These are phyloP conservation scores for Drosophila sturtevanti DNA, from an alignment of 1,140 invertebrate species.

Conservation along the genomic window DNA sequence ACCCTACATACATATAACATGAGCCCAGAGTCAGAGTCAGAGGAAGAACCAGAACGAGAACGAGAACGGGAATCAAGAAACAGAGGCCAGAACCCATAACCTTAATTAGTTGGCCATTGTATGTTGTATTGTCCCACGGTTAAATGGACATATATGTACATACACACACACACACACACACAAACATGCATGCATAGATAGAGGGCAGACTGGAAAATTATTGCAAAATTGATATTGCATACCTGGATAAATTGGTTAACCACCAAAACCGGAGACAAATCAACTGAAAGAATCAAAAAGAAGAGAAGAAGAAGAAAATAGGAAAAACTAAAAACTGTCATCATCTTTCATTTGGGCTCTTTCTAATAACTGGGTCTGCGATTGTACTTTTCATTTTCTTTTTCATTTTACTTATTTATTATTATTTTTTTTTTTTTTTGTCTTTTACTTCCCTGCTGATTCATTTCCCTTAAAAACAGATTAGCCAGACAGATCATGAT, in stretches of 20 bases:
- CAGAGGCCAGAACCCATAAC: slow-evolving; percentile 30
- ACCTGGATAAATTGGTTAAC: slow-evolving; percentile 49
- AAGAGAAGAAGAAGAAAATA: not conserved
- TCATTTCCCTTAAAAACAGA: slow-evolving; percentile 59
- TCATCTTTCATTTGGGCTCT: slow-evolving; percentile 20
- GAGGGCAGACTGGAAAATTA: slow-evolving; percentile 17
- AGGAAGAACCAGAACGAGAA: slow-evolving; percentile 35
- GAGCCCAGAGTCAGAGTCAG: too few relatives aligned
- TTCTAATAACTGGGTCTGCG: not conserved
- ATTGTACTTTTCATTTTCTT: slow-evolving; percentile 14
- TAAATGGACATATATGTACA: too few relatives aligned
- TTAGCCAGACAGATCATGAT: slow-evolving; percentile 68
- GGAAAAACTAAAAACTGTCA: slow-evolving; percentile 42
- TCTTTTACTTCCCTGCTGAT: slow-evolving; percentile 56
- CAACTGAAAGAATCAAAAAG: slow-evolving; percentile 43
- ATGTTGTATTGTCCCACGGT: slow-evolving; percentile 45
- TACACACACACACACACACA: slow-evolving; percentile 45
- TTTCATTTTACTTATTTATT: too few relatives aligned
- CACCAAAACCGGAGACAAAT: slow-evolving; percentile 36
- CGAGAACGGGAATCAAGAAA: slow-evolving; percentile 16
- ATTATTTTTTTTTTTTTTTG: slow-evolving; percentile 47
- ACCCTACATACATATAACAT: too few relatives aligned
- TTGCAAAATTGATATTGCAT: slow-evolving; percentile 37
- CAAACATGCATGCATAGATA: not conserved
- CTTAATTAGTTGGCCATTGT: slow-evolving; percentile 72